These are phyloP conservation scores for Australoheros facetus DNA, from an alignment of 2,797 vertebrate genomes.

Conservation along the genomic window DNA sequence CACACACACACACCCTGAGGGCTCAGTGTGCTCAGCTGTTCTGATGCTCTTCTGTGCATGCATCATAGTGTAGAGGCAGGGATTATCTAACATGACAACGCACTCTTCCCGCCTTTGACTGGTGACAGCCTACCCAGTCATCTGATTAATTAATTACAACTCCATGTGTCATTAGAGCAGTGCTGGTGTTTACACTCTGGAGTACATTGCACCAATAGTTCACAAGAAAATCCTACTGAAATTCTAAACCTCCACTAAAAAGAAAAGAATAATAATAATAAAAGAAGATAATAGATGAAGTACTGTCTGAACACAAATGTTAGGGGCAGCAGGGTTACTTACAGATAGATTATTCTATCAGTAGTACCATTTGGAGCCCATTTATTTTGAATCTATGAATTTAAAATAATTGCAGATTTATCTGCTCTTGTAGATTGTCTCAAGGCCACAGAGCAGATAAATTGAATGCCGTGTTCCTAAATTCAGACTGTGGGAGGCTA, in stretches of 20 bases:
- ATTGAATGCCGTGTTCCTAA: constrained; percentile 48
- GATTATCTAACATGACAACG: constrained; percentile 57
- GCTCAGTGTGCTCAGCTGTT: constrained; percentile 45
- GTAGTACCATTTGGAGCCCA: not conserved
- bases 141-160: constrained; percentile 63
- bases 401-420: constrained; percentile 37
- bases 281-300: constrained; percentile 3
- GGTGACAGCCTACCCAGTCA: constrained; percentile 23
- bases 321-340: not conserved
- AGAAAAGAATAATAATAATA: not conserved
- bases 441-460: constrained; percentile 18
- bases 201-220: not conserved
- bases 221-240: not conserved
- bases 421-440: constrained; percentile 32
- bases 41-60: constrained; percentile 39
- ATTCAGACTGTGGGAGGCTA: constrained; percentile 35
- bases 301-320: constrained; percentile 15
- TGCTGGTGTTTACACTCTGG: constrained; percentile 1
- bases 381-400: constrained; percentile 43
- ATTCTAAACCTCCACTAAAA: not conserved
- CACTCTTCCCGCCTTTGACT: constrained; percentile 28
- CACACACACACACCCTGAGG: constrained; percentile 6
- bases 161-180: constrained; percentile 39
- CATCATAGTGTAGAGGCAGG: constrained; percentile 28
- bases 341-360: constrained; percentile 16